Base-by-base conservation (phyloP, 2,888 invertebrate species). In the Abrostola triplasia region DNA sequence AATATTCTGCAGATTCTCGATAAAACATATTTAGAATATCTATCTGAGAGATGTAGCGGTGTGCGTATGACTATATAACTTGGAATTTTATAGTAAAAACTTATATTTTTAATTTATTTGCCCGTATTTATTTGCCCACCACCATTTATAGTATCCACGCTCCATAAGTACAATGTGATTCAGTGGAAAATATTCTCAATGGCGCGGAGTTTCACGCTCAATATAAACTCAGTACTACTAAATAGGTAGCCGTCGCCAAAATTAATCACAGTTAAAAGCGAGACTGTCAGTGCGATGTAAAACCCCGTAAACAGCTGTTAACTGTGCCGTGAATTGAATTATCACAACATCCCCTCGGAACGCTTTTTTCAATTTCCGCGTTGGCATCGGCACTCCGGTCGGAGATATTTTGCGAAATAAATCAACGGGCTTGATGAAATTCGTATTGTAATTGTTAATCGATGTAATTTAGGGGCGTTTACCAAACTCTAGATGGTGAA, bases 341-440 rank as follows among this genome's bases (percentile, higher is more conserved):
- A 84, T 82, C 81, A 78, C 79, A 73, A 76, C 77, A 76, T 76
- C 74, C 73, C 61, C 67, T 75, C 65, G 68, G 53, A 70, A 70
- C 66, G 67, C 57, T 76, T 77, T 82, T 84, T 84, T 81, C 84
- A 82, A 84, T 83, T 85, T 85, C 85, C 86, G 82, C 73, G 73
- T 81, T 67, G 55, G 54, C 64, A 67, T 64, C 44, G 48, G 24
- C 56, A 53, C 36, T 68, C 59, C 55, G 54, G 56, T 67, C 52
- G 13, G 57, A 66, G 63, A 70, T 58, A 67, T 73, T 76, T 71
- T 67, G 41, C 52, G 24, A 65, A 65, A 66, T 70, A 64, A 70
- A 67, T 80, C 69, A 64, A 61, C 58, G 12, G 42, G 44, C 44
- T 59, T 64, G 52, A 70, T 66, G 41, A 49, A 63, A 62, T 67